Percentiles rank a stretch among this genome's conserved stretches.
These are phyloP conservation scores for Crotalus adamanteus DNA, from an alignment of 2,797 vertebrate genomes.

Conservation along the genomic window DNA sequence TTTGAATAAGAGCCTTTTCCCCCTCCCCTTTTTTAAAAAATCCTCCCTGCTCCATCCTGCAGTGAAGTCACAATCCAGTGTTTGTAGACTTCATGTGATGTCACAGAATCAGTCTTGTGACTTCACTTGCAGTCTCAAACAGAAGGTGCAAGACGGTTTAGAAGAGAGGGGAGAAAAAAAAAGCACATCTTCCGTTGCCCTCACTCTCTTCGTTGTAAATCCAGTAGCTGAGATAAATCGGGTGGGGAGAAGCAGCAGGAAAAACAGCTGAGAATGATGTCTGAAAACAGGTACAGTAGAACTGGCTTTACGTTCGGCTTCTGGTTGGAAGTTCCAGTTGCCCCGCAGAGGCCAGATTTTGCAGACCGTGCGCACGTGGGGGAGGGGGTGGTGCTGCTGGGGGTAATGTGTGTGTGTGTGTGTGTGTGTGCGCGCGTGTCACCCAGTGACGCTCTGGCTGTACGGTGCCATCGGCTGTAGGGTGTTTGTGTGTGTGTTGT, in stretches of 20 bases:
- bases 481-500: not conserved
- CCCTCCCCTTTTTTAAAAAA: slow-evolving; percentile 49
- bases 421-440: slow-evolving; percentile 30
- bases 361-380: slow-evolving; percentile 49
- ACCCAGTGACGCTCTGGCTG: slow-evolving; percentile 46
- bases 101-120: slow-evolving; percentile 75
- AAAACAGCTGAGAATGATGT: slow-evolving; percentile 67
- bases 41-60: slow-evolving; percentile 69
- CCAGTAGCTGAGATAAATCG: slow-evolving; percentile 67
- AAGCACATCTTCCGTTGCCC: slow-evolving; percentile 31
- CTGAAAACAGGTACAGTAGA: slow-evolving; percentile 69
- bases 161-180: slow-evolving; percentile 46
- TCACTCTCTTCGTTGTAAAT: slow-evolving; percentile 55
- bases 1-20: slow-evolving; percentile 64
- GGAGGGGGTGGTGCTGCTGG: not conserved
- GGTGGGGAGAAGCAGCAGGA: slow-evolving; percentile 69
- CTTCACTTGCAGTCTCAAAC: slow-evolving; percentile 72
- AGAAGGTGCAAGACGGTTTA: slow-evolving; percentile 71
- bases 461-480: slow-evolving; percentile 12
- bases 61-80: slow-evolving; percentile 72
- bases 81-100: slow-evolving; percentile 71
- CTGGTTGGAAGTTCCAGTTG: slow-evolving; percentile 70
- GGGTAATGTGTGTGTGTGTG: not conserved
- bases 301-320: slow-evolving; percentile 57
- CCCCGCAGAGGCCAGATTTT: slow-evolving; percentile 59